These are phyloP conservation scores for Candidula unifasciata DNA, from an alignment of 2,888 invertebrate genomes.

Conservation along the genomic window DNA sequence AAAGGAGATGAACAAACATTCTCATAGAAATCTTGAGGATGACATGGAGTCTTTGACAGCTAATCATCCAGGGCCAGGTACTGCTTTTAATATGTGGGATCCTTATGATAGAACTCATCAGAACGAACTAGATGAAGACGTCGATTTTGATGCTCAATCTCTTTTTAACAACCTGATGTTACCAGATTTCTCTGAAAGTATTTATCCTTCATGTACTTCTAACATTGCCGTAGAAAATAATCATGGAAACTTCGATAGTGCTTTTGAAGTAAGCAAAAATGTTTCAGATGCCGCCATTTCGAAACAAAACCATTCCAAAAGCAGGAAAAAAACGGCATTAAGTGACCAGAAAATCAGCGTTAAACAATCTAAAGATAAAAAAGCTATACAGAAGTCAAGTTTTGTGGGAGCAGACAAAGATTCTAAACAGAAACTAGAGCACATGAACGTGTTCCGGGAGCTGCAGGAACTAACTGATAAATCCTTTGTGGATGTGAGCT, in stretches of 20 bases:
- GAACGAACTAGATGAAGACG: neutral
- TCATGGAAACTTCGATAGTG: too few relatives aligned
- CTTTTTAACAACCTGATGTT: neutral
- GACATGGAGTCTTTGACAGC: neutral
- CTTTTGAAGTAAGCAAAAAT: neutral
- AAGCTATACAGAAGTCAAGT: neutral
- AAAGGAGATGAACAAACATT: neutral
- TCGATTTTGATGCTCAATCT: neutral
- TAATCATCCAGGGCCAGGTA: neutral
- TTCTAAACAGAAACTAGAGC: neutral
- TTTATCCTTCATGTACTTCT: neutral
- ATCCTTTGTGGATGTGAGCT: slow-evolving; percentile 68
- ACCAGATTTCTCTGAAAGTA: neutral
- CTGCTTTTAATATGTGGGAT: neutral
- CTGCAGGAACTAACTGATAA: slow-evolving; percentile 58
- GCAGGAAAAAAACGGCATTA: too few relatives aligned
- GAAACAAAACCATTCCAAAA: neutral
- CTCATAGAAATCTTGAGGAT: neutral
- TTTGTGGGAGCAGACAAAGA: neutral
- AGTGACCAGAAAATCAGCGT: too few relatives aligned
- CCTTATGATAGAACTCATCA: neutral
- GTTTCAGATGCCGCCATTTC: neutral
- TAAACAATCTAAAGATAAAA: neutral
- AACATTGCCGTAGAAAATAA: neutral
- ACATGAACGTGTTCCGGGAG: slow-evolving; percentile 37